Evolutionary conservation across 2,888 invertebrate species (phyloP).

Genomic region (Epinotia brunnichana): DNA sequence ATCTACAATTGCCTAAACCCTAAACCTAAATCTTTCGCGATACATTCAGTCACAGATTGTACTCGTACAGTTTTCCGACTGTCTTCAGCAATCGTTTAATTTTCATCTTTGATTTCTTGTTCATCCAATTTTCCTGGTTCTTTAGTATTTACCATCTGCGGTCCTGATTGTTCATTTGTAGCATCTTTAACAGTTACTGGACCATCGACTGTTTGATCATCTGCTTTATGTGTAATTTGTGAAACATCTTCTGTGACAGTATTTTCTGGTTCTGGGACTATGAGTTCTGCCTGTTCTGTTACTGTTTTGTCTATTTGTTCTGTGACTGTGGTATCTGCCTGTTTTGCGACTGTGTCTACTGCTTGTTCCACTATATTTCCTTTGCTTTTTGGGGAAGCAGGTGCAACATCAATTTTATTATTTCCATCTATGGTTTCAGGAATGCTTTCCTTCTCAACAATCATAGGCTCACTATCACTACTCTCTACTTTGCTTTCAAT

Average conservation of each 20-base stretch:
- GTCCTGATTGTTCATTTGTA: slow-evolving; percentile 17
- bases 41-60: slow-evolving; percentile 31
- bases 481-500: slow-evolving; percentile 50
- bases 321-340: slow-evolving; percentile 43
- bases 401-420: slow-evolving; percentile 42
- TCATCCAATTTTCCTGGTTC: slow-evolving; percentile 23
- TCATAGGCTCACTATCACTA: slow-evolving; percentile 43
- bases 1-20: slow-evolving; percentile 34
- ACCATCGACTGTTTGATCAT: slow-evolving; percentile 25
- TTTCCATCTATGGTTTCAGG: slow-evolving; percentile 42
- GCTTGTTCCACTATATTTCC: slow-evolving; percentile 17
- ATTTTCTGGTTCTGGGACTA: slow-evolving; percentile 23
- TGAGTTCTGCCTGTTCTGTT: slow-evolving; percentile 15
- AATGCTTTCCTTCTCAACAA: slow-evolving; percentile 47
- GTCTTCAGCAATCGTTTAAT: slow-evolving; percentile 17
- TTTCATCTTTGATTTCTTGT: slow-evolving; percentile 19
- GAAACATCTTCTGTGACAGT: slow-evolving; percentile 17
- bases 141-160: slow-evolving; percentile 23
- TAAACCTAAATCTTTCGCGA: slow-evolving; percentile 41
- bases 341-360: neutral
- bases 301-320: slow-evolving; percentile 43
- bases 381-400: slow-evolving; percentile 6
- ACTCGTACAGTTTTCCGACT: slow-evolving; percentile 17
- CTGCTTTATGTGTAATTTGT: slow-evolving; percentile 9
- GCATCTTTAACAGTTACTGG: slow-evolving; percentile 14